Conservation (phyloP, 1,140 invertebrate species). For the Saccostrea cuccullata region DNA sequence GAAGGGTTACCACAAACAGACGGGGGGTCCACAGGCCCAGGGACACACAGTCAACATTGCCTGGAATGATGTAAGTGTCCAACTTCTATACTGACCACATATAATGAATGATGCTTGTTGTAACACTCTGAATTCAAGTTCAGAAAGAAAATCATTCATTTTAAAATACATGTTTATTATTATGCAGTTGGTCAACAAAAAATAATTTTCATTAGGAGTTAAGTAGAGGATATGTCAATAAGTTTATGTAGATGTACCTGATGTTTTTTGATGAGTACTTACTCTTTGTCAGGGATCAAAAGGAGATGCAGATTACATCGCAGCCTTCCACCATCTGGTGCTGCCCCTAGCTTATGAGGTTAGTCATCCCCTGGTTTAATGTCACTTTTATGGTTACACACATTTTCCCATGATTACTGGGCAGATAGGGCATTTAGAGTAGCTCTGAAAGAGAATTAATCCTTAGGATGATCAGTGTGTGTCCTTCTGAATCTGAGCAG, state of each 20-base stretch:
- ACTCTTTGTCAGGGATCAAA: constrained; percentile 84
- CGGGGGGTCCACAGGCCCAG: constrained; percentile 86
- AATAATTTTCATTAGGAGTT: not conserved
- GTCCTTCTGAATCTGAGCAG: not conserved
- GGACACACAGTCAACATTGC: constrained; percentile 97
- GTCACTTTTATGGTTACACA: too few relatives aligned
- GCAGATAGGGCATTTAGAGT: too few relatives aligned
- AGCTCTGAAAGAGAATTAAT: not conserved
- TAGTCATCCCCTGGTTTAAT: constrained; percentile 37
- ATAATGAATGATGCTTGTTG: not conserved
- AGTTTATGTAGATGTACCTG: too few relatives aligned
- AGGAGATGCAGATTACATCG: constrained; percentile 92
- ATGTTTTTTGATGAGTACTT: too few relatives aligned
- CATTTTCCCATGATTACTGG: too few relatives aligned
- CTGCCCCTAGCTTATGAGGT: constrained; percentile 92
- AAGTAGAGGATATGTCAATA: too few relatives aligned
- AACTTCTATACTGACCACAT: not conserved
- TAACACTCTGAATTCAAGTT: not conserved
- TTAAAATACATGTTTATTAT: too few relatives aligned
- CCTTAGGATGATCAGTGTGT: too few relatives aligned
- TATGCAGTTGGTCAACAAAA: not conserved
- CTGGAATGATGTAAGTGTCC: constrained; percentile 84
- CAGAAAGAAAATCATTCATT: too few relatives aligned
- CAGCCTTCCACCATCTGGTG: constrained; percentile 90
- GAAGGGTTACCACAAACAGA: constrained; percentile 93